Evolutionary conservation across 2,888 invertebrate species (phyloP).

Genomic region (Eremobia ochroleuca): DNA sequence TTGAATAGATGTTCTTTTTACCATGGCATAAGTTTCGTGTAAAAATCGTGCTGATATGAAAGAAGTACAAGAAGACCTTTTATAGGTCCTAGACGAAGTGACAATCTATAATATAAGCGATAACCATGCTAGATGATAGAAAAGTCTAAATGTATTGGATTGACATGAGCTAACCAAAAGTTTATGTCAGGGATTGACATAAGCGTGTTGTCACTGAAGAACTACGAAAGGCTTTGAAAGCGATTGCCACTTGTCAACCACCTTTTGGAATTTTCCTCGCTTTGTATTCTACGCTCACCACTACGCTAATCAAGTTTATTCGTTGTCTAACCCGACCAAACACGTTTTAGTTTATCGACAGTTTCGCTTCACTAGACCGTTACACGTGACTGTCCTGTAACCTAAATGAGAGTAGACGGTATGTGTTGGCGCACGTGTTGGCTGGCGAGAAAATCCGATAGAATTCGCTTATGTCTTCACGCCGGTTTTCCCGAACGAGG

Average conservation of each 20-base stretch:
- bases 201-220: background rate
- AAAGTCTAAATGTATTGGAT: background rate
- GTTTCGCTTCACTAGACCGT: constrained; percentile 36
- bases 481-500: constrained; percentile 43
- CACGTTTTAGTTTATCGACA: constrained; percentile 40
- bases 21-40: background rate
- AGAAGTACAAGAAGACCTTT: background rate
- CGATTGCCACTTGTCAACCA: background rate
- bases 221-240: background rate
- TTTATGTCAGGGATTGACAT: too few relatives aligned
- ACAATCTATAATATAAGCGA: background rate
- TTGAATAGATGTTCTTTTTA: background rate
- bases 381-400: constrained; percentile 60
- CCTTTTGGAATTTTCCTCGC: background rate
- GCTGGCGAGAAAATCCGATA: constrained; percentile 43
- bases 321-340: background rate
- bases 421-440: constrained; percentile 56
- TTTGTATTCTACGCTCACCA: background rate
- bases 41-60: background rate
- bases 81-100: background rate
- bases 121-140: background rate
- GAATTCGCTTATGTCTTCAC: constrained; percentile 38
- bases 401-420: constrained; percentile 51
- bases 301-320: background rate
- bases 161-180: background rate